Evolutionary conservation across 1,140 invertebrate genomes (phyloP).

Genomic region (Ceratitis capitata): DNA sequence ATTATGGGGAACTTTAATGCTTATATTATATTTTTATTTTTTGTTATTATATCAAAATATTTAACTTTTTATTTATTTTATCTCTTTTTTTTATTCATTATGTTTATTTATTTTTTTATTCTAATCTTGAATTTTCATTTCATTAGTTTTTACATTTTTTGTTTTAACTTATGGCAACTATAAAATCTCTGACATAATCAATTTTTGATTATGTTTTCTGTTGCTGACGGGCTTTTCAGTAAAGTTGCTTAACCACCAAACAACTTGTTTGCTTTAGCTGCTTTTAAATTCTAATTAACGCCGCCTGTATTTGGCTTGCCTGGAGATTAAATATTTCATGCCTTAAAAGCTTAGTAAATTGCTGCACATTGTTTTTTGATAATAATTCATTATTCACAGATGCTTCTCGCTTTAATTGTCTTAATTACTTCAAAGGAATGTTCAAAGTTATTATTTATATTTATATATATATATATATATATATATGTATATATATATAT

Average conservation of each 20-base stretch:
- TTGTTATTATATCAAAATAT: not conserved
- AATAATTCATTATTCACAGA: constrained; percentile 8
- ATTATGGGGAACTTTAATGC: not conserved
- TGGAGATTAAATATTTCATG: not conserved
- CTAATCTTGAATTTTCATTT: not conserved
- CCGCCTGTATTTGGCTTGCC: not conserved
- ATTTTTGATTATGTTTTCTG: not conserved
- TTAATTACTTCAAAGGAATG: not conserved
- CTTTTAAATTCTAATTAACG: not conserved
- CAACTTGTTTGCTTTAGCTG: not conserved
- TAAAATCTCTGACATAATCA: not conserved
- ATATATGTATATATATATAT: not conserved
- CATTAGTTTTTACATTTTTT: not conserved
- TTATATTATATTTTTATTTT: not conserved
- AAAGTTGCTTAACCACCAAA: not conserved
- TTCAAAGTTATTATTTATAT: not conserved
- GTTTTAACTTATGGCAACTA: not conserved
- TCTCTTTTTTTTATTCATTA: not conserved
- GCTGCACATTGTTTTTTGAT: not conserved
- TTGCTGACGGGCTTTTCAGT: not conserved
- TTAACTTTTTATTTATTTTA: not conserved
- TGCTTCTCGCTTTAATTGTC: not conserved
- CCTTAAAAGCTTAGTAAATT: not conserved
- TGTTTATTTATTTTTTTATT: too few species aligned
- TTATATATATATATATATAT: not conserved